A percentile compares a stretch with the other conserved stretches of the same genome.
Evolutionary conservation across 2,113 vertebrate species (phyloP).

Genomic region (Coturnix japonica): DNA sequence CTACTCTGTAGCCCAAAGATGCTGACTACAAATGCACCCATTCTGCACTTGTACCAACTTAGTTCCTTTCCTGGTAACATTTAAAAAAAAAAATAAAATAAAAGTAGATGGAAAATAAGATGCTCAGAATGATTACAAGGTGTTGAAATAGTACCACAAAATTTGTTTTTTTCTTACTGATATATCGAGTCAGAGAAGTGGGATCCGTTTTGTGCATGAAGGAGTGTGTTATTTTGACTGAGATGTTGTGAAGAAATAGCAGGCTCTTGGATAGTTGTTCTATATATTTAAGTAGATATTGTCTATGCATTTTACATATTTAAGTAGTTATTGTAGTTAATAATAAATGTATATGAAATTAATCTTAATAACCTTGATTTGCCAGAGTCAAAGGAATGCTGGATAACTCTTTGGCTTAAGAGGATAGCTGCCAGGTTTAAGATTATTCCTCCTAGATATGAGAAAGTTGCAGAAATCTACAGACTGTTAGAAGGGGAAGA

Average conservation of each 20-base stretch:
- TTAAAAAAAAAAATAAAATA: background rate
- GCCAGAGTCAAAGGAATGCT: background rate
- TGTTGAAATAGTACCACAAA: background rate
- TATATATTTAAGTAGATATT: background rate
- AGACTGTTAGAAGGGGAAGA: background rate
- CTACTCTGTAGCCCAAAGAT: accelerated
- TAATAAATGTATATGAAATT: background rate
- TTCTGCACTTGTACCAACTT: background rate
- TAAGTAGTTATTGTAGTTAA: background rate
- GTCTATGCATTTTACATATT: no score
- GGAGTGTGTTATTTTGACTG: background rate
- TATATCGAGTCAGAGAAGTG: background rate
- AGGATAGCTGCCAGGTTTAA: background rate
- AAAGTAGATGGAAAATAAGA: background rate
- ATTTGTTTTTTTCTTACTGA: background rate
- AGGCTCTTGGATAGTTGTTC: background rate
- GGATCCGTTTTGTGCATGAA: background rate
- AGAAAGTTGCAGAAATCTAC: background rate
- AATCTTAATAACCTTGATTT: constrained; percentile 9
- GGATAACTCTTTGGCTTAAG: background rate
- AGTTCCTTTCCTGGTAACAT: background rate
- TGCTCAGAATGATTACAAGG: background rate
- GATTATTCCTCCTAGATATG: background rate
- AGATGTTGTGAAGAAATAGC: background rate
- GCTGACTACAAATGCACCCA: background rate